Evolutionary conservation across 2,888 invertebrate genomes (phyloP).

Genomic region (Chalcis sispes): DNA sequence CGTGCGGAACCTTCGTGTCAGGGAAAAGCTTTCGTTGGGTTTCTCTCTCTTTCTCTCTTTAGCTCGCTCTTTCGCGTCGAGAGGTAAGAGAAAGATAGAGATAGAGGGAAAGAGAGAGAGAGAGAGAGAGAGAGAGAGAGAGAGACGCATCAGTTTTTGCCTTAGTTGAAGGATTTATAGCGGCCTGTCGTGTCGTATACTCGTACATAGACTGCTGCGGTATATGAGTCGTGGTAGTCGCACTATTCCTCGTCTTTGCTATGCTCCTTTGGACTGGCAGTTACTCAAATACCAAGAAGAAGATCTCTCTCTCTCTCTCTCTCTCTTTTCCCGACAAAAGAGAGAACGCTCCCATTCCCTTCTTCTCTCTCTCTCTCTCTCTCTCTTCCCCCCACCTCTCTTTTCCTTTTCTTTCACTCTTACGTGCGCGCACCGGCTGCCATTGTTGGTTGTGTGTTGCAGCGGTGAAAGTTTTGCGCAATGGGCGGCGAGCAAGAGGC

Average conservation of each 20-base stretch:
- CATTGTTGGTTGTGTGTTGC: conserved; percentile 2
- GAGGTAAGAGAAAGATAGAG: conserved; percentile 5
- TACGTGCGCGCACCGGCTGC: background rate
- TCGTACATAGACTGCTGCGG: too few species aligned
- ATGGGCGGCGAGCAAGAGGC: conserved; percentile 63
- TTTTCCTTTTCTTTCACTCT: too few species aligned
- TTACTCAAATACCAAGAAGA: conserved; percentile 55
- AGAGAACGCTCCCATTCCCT: background rate
- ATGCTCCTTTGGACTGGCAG: conserved; percentile 41
- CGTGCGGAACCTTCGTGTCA: conserved; percentile 29
- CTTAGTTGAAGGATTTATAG: conserved; percentile 56
- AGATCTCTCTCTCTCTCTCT: conserved; percentile 13
- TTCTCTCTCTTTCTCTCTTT: background rate
- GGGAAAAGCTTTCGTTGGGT: conserved; percentile 40
- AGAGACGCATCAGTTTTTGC: conserved; percentile 52
- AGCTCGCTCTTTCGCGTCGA: background rate
- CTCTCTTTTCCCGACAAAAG: background rate
- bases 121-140: too few species aligned
- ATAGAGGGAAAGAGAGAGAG: conserved; percentile 11
- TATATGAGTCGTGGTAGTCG: background rate
- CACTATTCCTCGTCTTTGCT: too few species aligned
- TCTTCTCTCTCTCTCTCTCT: conserved; percentile 1
- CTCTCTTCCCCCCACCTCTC: background rate
- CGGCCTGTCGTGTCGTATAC: conserved; percentile 11
- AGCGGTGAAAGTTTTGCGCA: conserved; percentile 74